A percentile compares a stretch with the other conserved stretches of the same genome.
phyloP scores from a whole-genome alignment of 2,888 invertebrate species.

The Bimastos eiseni region DNA sequence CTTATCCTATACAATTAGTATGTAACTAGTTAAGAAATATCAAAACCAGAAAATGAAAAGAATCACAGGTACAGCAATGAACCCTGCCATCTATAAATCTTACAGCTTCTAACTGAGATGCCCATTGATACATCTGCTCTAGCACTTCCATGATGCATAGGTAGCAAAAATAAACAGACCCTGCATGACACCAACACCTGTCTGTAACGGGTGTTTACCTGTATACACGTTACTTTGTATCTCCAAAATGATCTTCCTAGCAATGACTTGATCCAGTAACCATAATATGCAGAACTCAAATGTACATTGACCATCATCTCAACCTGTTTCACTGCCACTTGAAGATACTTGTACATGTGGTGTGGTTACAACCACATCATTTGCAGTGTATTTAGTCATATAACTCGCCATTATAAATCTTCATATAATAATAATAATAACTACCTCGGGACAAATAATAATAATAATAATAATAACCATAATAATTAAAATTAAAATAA shows the following conservation, averaged over 20 bases:
- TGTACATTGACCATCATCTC: too few relatives aligned
- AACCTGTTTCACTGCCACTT: too few relatives aligned
- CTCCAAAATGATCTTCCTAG: neutral
- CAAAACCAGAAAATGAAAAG: neutral
- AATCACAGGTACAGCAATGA: neutral
- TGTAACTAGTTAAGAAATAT: neutral
- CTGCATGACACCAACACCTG: neutral
- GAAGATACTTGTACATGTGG: neutral
- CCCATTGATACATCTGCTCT: neutral
- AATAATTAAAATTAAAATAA: too few relatives aligned
- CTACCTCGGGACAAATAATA: too few relatives aligned
- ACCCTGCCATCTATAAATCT: neutral
- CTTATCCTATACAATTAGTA: neutral
- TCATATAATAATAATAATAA: conserved; percentile 19
- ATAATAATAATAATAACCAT: too few relatives aligned
- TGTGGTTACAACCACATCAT: neutral
- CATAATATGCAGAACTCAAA: too few relatives aligned
- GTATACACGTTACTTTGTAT: neutral
- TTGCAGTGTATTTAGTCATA: neutral
- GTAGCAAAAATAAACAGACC: neutral
- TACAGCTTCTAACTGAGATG: neutral
- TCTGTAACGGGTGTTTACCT: neutral
- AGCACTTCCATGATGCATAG: neutral
- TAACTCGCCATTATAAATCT: neutral
- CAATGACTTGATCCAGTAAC: neutral